Conservation (phyloP, 2,113 vertebrate species). For the Scytalopus superciliaris region DNA sequence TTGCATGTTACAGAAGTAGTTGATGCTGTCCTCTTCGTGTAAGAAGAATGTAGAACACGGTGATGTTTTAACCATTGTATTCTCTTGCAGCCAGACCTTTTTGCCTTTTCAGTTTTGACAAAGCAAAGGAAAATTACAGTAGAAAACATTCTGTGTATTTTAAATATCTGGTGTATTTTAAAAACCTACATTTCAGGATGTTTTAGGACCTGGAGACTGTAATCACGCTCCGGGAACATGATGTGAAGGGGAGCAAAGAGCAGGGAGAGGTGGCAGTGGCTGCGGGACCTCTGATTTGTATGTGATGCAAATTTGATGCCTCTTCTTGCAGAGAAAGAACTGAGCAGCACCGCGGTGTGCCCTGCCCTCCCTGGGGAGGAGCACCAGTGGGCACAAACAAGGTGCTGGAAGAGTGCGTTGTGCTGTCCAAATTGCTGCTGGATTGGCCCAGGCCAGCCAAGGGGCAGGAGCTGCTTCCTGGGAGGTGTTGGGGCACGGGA, state of each 20-base stretch:
- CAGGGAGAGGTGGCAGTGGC: background rate
- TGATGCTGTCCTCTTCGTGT: background rate
- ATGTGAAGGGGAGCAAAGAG: background rate
- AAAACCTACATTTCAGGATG: background rate
- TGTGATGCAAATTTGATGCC: background rate
- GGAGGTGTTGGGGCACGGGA: accelerated
- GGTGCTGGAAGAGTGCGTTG: background rate
- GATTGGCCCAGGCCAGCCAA: background rate
- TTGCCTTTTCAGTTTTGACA: background rate
- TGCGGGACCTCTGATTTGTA: background rate
- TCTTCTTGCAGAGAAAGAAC: background rate
- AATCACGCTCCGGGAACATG: accelerated
- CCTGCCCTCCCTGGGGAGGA: background rate
- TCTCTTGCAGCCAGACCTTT: background rate
- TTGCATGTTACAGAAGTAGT: background rate
- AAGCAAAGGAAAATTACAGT: background rate
- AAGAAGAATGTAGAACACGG: background rate
- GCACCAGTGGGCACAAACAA: background rate
- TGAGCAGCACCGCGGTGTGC: background rate
- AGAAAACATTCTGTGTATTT: background rate
- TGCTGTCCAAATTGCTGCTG: no score
- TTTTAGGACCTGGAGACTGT: background rate
- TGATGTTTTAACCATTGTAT: background rate
- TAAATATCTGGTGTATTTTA: background rate
- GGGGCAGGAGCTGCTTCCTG: background rate